Base-by-base conservation (phyloP, 2,797 vertebrate genomes). In the Apodemus agrarius region DNA sequence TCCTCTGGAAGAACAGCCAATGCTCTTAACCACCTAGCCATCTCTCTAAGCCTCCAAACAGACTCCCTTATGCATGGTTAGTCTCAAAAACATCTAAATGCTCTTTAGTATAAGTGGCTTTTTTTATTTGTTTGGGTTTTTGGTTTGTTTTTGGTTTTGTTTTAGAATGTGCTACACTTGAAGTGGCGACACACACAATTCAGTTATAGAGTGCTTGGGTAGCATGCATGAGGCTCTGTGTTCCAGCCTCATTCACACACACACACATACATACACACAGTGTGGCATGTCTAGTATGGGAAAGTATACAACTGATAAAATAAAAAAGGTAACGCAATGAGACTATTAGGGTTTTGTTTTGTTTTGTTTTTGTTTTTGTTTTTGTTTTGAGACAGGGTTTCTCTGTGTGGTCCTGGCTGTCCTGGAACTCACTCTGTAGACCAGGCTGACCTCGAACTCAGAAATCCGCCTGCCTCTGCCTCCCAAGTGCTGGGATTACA, bases 31-130 rank as follows among this genome's bases (percentile, higher is more conserved):
- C 57, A 61, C 24, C 57, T 31, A 29, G 37, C 26, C 81, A 63
- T 11, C 37, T 19, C 81, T 43, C 81, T 43, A 43, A 61, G 14
- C 81, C 80, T n/a, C 87, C 37, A 91, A 91, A 83, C 0, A 86
- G 61, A 84, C 40, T 24, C 22, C 74, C 57, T 37, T 16, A 37
- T 49, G 79, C 54, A 92, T 1, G 4, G 49, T 78, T 67, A 86
- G 67, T 74, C 92, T 93, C 26, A 34, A 79, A 94, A 93, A 95
- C 34, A 76, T 19, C n/a, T 40, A 91, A 91, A 82, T 46, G 59
- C 19, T 69, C 29, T 95, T 86, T 79, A 85, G 29, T 85, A 34
- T 14, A 69, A 88, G 49, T 87, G 21, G 9, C 4, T 7, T 75
- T 75, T 75, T 67, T 78, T 78, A 19, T 76, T 78, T 43, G 37